A percentile compares a stretch with the other conserved stretches of the same genome.
Conservation (phyloP, 53 echinoderm and acorn worm genomes). For the Antedon mediterranea region DNA sequence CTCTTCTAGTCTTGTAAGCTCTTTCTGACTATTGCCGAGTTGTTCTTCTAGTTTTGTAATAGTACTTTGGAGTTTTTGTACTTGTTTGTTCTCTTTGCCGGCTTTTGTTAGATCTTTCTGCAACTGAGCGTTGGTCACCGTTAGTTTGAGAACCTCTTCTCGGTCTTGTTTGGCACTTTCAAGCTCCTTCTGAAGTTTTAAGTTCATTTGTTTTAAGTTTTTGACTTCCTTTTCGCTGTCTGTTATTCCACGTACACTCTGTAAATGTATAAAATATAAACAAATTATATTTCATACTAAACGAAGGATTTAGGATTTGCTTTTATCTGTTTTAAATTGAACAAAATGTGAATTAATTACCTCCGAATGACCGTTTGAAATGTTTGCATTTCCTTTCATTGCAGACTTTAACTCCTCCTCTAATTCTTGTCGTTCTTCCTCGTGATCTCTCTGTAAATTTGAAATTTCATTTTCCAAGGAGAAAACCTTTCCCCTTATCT, state of each 20-base stretch:
- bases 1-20: background rate
- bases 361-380: background rate
- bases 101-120: background rate
- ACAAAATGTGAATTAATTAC: background rate
- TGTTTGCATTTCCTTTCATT: background rate
- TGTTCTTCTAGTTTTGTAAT: background rate
- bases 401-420: background rate
- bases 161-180: slow-evolving; percentile 21
- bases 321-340: too few species aligned
- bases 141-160: slow-evolving; percentile 22
- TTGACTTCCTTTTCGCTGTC: slow-evolving; percentile 86
- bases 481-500: slow-evolving; percentile 40
- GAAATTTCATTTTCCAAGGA: background rate
- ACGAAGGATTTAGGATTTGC: too few species aligned
- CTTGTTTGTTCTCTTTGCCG: background rate
- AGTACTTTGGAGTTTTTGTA: background rate
- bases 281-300: too few species aligned
- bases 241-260: slow-evolving; percentile 48
- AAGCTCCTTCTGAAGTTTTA: slow-evolving; percentile 47
- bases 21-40: too few species aligned
- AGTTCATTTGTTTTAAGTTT: slow-evolving; percentile 47
- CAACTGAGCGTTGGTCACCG: background rate
- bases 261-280: background rate
- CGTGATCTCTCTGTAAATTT: background rate
- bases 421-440: background rate